Conservation (phyloP, 2,113 vertebrate species). For the Mesembrinibis cayennensis region DNA sequence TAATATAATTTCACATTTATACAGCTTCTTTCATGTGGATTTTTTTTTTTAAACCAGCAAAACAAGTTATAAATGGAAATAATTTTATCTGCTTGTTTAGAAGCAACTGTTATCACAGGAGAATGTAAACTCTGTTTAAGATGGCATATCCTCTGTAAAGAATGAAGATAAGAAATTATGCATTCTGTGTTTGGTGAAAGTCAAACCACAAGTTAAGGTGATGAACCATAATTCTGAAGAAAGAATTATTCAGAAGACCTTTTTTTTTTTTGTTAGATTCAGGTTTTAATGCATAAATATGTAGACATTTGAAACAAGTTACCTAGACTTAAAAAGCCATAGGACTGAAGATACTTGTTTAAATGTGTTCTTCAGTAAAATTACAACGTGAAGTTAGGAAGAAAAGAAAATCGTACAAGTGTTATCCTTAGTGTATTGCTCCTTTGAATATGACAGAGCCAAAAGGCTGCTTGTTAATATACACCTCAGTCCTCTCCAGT, state of each 20-base stretch:
- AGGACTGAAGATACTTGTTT: neutral
- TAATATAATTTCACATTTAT: neutral
- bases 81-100: neutral
- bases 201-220: neutral
- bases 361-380: neutral
- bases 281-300: neutral
- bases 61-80: neutral
- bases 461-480: neutral
- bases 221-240: neutral
- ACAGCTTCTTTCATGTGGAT: neutral
- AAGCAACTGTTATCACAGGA: neutral
- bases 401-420: rapidly evolving
- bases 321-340: neutral
- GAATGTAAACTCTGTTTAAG: neutral
- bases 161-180: neutral
- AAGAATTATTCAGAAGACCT: neutral
- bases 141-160: neutral
- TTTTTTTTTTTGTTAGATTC: neutral
- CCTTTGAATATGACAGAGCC: neutral
- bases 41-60: neutral
- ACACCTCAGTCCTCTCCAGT: neutral
- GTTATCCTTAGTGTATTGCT: neutral
- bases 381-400: neutral
- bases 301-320: neutral
- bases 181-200: neutral